Percentiles rank a stretch among this genome's conserved stretches.
Evolutionary conservation across 2,113 vertebrate genomes (phyloP).

Genomic region (Sturnus vulgaris): DNA sequence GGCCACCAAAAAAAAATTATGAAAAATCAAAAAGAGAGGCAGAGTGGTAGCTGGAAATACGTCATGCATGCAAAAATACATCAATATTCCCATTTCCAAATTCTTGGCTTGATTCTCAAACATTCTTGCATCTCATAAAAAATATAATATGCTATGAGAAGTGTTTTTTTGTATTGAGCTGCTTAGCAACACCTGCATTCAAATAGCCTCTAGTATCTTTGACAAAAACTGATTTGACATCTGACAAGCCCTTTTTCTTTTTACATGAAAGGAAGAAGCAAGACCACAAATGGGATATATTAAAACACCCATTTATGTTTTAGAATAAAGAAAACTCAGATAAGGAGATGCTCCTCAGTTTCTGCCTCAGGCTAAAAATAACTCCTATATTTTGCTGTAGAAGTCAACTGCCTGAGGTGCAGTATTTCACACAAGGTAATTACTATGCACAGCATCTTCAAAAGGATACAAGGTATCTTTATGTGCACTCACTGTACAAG

Average conservation of each 20-base stretch:
- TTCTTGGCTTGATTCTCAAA: not conserved
- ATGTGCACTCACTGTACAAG: not conserved
- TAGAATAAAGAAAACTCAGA: not conserved
- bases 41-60: not conserved
- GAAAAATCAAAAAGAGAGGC: not conserved
- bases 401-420: not conserved
- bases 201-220: not conserved
- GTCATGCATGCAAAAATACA: not conserved
- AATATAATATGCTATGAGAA: not conserved
- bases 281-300: conserved; percentile 2
- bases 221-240: conserved; percentile 28
- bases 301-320: not conserved
- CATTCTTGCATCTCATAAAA: not conserved
- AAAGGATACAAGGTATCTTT: not conserved
- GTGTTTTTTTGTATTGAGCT: not conserved
- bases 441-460: not conserved
- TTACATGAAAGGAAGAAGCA: not conserved
- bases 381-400: not conserved
- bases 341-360: not conserved
- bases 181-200: conserved; percentile 21
- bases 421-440: not conserved
- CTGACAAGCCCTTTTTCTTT: not conserved
- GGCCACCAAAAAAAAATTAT: not conserved
- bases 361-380: conserved; percentile 11
- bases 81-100: not conserved